Evolutionary conservation across 2,888 invertebrate species (phyloP), one percentile per base, ranked within the genome.

Genomic region (Empis stercorea): DNA sequence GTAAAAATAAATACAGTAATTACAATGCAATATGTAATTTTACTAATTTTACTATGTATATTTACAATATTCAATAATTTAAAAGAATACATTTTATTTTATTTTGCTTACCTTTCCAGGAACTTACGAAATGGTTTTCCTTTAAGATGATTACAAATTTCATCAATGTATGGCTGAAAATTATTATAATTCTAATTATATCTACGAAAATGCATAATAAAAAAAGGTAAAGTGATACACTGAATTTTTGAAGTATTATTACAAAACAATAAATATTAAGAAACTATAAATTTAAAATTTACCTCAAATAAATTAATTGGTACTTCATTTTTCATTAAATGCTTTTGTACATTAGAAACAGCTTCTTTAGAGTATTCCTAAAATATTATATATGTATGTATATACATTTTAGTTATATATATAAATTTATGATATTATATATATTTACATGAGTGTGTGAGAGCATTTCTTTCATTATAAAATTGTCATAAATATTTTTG

Each of bases 401-500:
- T n/a, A n/a, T n/a, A n/a, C n/a, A n/a, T n/a, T n/a, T n/a, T n/a
- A n/a, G n/a, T n/a, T n/a, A n/a, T n/a, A n/a, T n/a, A n/a, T n/a
- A n/a, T n/a, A n/a, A n/a, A n/a, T n/a, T n/a, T n/a, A n/a, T n/a
- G n/a, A n/a, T n/a, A n/a, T n/a, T n/a, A n/a, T n/a, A n/a, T n/a
- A n/a, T n/a, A n/a, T 88, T 87, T 78, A 97, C 97, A 77, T 99
- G 96, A 61, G 96, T 86, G 75, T 95, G 93, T 57, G 97, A 89
- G 70, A 99, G 79, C 70, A 99, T 80, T 78, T 99, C 99, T 72
- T 95, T 95, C 99, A 99, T 99, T 68, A 99, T 97, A 78, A 93
- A 99, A 77, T 94, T 95, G 75, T 99, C 99, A 75, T 99, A 99
- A 65, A 99, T 94, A 72, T 96, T 93, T 64, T 89, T 80, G 52